phyloP scores from a whole-genome alignment of 2,888 invertebrate genomes.

The Melanargia galathea region DNA sequence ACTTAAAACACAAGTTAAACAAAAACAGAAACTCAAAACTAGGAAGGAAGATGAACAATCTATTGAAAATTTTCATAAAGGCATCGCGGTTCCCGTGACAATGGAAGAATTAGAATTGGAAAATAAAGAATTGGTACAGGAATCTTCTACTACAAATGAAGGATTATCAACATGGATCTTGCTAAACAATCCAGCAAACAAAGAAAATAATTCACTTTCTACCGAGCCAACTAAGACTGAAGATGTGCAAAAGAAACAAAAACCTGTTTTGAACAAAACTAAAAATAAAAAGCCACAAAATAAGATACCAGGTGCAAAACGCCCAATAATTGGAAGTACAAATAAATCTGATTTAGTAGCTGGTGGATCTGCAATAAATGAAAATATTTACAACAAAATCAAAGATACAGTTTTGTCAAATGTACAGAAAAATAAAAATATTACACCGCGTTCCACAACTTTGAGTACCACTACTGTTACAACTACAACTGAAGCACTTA shows the following conservation, averaged over 20 bases:
- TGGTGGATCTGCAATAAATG: slow-evolving; percentile 74
- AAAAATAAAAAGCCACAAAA: slow-evolving; percentile 68
- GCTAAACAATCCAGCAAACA: slow-evolving; percentile 78
- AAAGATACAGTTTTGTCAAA: slow-evolving; percentile 83
- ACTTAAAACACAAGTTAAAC: slow-evolving; percentile 77
- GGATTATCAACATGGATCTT: slow-evolving; percentile 91
- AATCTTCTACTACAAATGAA: slow-evolving; percentile 82
- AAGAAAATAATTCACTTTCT: slow-evolving; percentile 56
- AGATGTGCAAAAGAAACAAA: slow-evolving; percentile 62
- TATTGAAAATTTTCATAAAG: slow-evolving; percentile 82
- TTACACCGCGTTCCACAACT: slow-evolving; percentile 52
- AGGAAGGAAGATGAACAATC: slow-evolving; percentile 64
- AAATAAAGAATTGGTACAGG: slow-evolving; percentile 62
- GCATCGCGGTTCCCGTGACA: slow-evolving; percentile 85
- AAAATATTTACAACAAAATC: slow-evolving; percentile 82
- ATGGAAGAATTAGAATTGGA: slow-evolving; percentile 84
- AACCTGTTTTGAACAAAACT: slow-evolving; percentile 58
- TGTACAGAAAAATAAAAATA: slow-evolving; percentile 76
- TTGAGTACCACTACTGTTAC: slow-evolving; percentile 51
- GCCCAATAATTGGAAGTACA: slow-evolving; percentile 71
- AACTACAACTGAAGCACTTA: slow-evolving; percentile 55
- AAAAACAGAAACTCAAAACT: slow-evolving; percentile 70
- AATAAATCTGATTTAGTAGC: slow-evolving; percentile 76
- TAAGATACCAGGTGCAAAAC: slow-evolving; percentile 56
- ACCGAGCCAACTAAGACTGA: slow-evolving; percentile 70